Evolutionary conservation across 2,113 vertebrate genomes (phyloP).

Genomic region (Syngnathoides biaculeatus): DNA sequence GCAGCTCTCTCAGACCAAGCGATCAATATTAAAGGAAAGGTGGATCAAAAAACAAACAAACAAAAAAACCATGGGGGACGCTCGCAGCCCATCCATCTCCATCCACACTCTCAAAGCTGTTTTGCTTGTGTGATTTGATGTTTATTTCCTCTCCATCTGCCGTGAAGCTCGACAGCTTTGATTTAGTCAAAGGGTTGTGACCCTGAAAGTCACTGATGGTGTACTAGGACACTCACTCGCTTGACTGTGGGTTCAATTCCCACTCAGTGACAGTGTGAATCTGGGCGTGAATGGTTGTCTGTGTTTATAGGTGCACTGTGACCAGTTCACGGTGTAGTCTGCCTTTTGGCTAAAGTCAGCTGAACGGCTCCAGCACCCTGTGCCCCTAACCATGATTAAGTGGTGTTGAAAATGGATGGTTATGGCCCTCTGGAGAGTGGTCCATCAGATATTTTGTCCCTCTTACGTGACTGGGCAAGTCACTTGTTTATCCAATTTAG

Average conservation of each 20-base stretch:
- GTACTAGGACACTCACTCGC: too few relatives aligned
- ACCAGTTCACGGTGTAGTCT: too few relatives aligned
- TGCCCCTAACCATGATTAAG: too few relatives aligned
- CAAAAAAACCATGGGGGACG: conserved; percentile 29
- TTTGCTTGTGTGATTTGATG: background rate
- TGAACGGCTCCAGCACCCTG: too few relatives aligned
- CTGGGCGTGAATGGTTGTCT: too few relatives aligned
- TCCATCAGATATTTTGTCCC: conserved; percentile 11
- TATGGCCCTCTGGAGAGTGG: conserved; percentile 9
- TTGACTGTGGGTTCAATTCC: too few relatives aligned
- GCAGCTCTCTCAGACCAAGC: conserved; percentile 55
- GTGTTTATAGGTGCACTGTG: too few relatives aligned
- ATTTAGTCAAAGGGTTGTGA: conserved; percentile 24
- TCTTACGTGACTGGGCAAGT: conserved; percentile 21
- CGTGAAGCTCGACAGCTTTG: background rate
- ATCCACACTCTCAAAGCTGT: background rate
- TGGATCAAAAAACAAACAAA: too few relatives aligned
- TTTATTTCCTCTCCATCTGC: background rate
- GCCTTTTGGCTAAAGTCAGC: too few relatives aligned
- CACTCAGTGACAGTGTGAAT: too few relatives aligned
- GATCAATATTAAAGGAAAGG: conserved; percentile 59
- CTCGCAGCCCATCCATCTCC: conserved; percentile 10
- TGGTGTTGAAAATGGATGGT: too few relatives aligned
- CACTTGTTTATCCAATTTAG: conserved; percentile 14
- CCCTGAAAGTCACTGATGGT: too few relatives aligned